Evolutionary conservation across 2,113 vertebrate species (phyloP).

Genomic region (Glaucomys volans): DNA sequence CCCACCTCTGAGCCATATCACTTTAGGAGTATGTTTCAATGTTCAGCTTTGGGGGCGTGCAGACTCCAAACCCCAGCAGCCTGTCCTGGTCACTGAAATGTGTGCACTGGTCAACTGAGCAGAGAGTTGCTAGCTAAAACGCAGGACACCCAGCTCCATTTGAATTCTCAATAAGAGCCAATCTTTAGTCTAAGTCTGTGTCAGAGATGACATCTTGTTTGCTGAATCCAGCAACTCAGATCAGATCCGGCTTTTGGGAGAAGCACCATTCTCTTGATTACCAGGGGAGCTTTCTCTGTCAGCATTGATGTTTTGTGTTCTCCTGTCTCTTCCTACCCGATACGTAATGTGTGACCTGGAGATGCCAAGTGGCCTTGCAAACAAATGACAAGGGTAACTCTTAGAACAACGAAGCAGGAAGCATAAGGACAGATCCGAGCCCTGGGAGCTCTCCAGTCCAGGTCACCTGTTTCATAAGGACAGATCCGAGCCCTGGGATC

Average conservation of each 20-base stretch:
- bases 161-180: not conserved
- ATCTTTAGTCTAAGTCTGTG: not conserved
- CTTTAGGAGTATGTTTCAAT: not conserved
- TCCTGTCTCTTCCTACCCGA: not conserved
- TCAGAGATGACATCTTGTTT: not conserved
- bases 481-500: too few species aligned
- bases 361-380: not conserved
- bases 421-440: not conserved
- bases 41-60: too few species aligned
- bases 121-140: not conserved
- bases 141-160: not conserved
- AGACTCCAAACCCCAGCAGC: not conserved
- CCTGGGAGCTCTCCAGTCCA: too few species aligned
- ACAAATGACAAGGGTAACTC: not conserved
- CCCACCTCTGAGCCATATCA: not conserved
- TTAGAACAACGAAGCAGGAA: not conserved
- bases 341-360: not conserved
- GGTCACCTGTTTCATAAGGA: not conserved
- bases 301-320: not conserved
- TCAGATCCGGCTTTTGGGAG: not conserved
- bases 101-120: not conserved
- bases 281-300: not conserved
- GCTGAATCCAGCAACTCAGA: not conserved
- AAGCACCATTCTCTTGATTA: not conserved
- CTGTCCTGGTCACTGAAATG: not conserved